Base-by-base conservation (phyloP, 2,888 invertebrate species). In the Dryadula phaetusa region DNA sequence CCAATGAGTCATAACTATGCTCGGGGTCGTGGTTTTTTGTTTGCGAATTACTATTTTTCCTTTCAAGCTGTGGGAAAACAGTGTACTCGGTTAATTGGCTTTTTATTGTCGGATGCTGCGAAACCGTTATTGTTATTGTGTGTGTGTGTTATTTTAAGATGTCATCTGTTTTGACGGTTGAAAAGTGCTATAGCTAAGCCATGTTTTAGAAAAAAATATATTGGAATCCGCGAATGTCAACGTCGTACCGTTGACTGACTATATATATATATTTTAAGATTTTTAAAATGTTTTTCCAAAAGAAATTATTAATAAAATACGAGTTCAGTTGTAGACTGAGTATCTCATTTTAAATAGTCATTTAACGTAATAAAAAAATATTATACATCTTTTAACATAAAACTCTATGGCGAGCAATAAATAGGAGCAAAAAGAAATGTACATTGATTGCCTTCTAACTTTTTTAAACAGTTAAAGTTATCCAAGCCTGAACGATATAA, bases 1-100 rank as follows among this genome's bases (percentile, higher is more conserved):
- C 69, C 53, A 68, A 70, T 76, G 62, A 53, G 37, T 54, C 62
- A 56, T 56, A 46, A 25, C 54, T 46, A 16, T 53, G n/a, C 44
- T 64, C 18, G n/a, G 8, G 56, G 14, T 37, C 56, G 44, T 47
- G 20, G 25, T 47, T 64, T 56, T 47, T 46, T 56, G 56, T 54
- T 56, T 40, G 16, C 22, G 10, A 56, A 37, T 25, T 40, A 10
- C 16, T 56, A 56, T 40, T 56, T 56, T 56, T 56, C 40, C n/a
- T 56, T 40, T 25, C n/a, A 25, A 56, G n/a, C 56, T 56, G 40
- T 40, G 40, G 56, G 56, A 56, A 25, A 56, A 40, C 16, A 14
- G 34, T 37, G 40, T 34, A 53, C 12, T 34, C 32, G 16, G 53
- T n/a, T 56, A 56, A 56, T 56, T 56, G 3, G 16, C 22, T 40